A percentile compares a stretch with the other conserved stretches of the same genome.
Evolutionary conservation across 2,113 vertebrate species (phyloP).

Genomic region (Neodon shergylaensis): DNA sequence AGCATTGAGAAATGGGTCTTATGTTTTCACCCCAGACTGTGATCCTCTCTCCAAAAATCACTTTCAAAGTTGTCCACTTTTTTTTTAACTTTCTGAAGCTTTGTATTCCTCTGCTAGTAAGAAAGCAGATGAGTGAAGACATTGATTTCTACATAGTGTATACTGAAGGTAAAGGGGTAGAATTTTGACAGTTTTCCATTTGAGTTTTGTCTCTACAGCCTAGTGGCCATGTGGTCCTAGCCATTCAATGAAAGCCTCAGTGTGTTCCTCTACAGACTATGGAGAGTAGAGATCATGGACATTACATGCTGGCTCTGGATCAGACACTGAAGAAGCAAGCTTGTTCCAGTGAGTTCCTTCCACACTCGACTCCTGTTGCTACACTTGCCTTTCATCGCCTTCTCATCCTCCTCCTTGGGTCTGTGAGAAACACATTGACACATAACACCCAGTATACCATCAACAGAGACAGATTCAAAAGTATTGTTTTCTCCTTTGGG

Average conservation of each 20-base stretch:
- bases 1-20: background rate
- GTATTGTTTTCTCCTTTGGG: background rate
- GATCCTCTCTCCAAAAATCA: background rate
- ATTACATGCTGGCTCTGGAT: background rate
- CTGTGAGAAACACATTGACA: background rate
- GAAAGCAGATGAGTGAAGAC: background rate
- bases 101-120: background rate
- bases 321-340: background rate
- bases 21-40: background rate
- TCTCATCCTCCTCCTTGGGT: background rate
- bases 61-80: background rate
- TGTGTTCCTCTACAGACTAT: background rate
- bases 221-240: background rate
- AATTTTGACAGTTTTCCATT: background rate
- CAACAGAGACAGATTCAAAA: background rate
- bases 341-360: background rate
- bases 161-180: background rate
- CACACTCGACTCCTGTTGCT: background rate
- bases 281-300: background rate
- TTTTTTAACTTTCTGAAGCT: background rate
- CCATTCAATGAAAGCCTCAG: background rate
- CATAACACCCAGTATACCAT: background rate
- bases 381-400: background rate
- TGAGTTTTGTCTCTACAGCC: background rate
- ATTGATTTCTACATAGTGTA: background rate